phyloP scores from a whole-genome alignment of 1,140 invertebrate species.

The Euura lappo region DNA sequence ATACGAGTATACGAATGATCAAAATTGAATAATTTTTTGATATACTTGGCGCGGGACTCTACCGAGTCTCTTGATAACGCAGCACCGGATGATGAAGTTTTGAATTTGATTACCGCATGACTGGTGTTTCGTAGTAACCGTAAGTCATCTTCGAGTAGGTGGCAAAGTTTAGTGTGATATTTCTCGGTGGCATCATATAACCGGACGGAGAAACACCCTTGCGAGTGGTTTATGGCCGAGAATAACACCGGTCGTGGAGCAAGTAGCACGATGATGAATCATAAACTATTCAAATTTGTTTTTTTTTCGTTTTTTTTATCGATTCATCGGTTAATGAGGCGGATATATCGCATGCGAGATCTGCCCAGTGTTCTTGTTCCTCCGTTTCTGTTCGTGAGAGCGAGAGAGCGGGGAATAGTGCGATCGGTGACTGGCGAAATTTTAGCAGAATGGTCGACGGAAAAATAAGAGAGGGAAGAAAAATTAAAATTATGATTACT shows the following conservation, averaged over 20 bases:
- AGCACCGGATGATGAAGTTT: no score
- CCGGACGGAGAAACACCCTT: not conserved
- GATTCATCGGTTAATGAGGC: slow-evolving; percentile 5
- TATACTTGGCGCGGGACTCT: no score
- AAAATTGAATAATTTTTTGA: no score
- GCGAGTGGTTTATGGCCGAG: not conserved
- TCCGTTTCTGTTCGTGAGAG: not conserved
- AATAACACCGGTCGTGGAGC: not conserved
- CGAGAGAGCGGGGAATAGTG: not conserved
- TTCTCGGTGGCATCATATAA: not conserved
- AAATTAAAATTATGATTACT: not conserved
- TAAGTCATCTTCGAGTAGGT: not conserved
- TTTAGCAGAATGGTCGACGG: not conserved
- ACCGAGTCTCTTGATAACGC: no score
- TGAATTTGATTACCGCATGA: no score
- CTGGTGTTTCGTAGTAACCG: not conserved
- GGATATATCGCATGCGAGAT: slow-evolving; percentile 4
- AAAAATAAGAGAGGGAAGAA: not conserved
- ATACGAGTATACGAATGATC: no score
- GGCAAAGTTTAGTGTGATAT: not conserved
- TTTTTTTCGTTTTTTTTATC: not conserved
- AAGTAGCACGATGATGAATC: slow-evolving; percentile 4
- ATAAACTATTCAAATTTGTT: not conserved
- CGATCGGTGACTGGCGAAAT: not conserved
- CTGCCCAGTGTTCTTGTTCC: not conserved